Evolutionary conservation across 2,888 invertebrate species (phyloP).

Genomic region (Aspidiotus rigidus): DNA sequence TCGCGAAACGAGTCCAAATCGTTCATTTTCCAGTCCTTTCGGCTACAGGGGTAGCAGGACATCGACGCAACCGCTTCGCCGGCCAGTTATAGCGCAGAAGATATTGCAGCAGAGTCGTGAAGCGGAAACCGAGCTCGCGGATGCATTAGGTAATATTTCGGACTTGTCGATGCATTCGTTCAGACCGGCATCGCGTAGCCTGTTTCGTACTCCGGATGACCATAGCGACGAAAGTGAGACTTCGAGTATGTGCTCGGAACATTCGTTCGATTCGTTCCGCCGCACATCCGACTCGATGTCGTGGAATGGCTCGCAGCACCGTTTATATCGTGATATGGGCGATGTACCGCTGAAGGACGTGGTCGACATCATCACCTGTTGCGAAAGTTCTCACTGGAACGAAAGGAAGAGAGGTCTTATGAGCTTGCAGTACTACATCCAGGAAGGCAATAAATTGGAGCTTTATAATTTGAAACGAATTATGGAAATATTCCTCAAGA

Average conservation of each 20-base stretch:
- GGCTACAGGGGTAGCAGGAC: constrained; percentile 3
- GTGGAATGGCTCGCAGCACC: constrained; percentile 71
- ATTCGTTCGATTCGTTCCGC: constrained; percentile 72
- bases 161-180: constrained; percentile 9
- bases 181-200: neutral
- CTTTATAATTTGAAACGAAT: constrained; percentile 67
- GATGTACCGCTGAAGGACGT: constrained; percentile 50
- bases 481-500: constrained; percentile 88
- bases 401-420: constrained; percentile 90
- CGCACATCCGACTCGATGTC: constrained; percentile 72
- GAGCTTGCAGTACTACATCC: constrained; percentile 64
- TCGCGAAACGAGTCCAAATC: constrained; percentile 47
- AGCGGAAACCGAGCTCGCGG: constrained; percentile 72
- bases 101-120: constrained; percentile 79
- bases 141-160: constrained; percentile 46
- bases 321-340: constrained; percentile 55
- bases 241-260: constrained; percentile 88
- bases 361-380: constrained; percentile 73
- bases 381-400: constrained; percentile 85
- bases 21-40: constrained; percentile 37
- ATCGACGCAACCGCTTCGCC: constrained; percentile 44
- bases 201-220: constrained; percentile 50
- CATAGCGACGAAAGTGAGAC: constrained; percentile 85
- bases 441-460: constrained; percentile 56
- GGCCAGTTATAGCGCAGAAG: constrained; percentile 66